Evolutionary conservation across 2,113 vertebrate species (phyloP).

Genomic region (Calonectris borealis): DNA sequence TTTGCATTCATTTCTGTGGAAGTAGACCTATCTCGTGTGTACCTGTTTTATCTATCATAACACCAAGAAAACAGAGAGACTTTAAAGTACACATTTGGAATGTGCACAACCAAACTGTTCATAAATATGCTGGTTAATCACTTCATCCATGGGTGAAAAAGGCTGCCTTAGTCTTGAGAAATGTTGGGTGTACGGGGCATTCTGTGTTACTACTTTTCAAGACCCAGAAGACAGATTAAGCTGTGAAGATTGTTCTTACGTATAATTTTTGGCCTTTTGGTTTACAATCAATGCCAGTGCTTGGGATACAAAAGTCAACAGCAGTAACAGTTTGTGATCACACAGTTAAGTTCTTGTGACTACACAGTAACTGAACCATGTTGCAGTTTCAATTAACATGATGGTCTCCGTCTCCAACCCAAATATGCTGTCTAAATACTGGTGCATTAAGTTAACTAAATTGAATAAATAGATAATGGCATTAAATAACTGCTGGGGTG

Average conservation of each 20-base stretch:
- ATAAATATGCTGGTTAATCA: not conserved
- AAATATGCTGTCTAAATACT: not conserved
- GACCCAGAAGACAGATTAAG: not conserved
- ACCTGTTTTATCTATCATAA: slow-evolving; percentile 28
- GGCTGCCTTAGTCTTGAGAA: not conserved
- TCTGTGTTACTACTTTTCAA: not conserved
- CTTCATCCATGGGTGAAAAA: not conserved
- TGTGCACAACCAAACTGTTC: not conserved
- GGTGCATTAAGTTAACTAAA: slow-evolving; percentile 1
- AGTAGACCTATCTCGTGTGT: not conserved
- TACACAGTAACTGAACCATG: not conserved
- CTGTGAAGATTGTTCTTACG: not conserved
- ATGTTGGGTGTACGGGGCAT: not conserved
- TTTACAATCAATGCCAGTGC: not conserved
- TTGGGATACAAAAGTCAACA: not conserved
- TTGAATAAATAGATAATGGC: not conserved
- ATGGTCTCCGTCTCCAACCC: not conserved
- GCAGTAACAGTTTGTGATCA: not conserved
- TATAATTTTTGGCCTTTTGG: not conserved
- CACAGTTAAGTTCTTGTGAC: slow-evolving; percentile 3
- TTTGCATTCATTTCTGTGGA: not conserved
- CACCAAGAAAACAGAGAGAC: not conserved
- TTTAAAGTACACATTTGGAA: slow-evolving; percentile 34
- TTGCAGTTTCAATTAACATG: not conserved
- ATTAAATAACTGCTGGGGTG: not conserved